These are phyloP conservation scores for Pseudomyrmex concolor DNA, from an alignment of 1,140 invertebrate species.

Conservation along the genomic window DNA sequence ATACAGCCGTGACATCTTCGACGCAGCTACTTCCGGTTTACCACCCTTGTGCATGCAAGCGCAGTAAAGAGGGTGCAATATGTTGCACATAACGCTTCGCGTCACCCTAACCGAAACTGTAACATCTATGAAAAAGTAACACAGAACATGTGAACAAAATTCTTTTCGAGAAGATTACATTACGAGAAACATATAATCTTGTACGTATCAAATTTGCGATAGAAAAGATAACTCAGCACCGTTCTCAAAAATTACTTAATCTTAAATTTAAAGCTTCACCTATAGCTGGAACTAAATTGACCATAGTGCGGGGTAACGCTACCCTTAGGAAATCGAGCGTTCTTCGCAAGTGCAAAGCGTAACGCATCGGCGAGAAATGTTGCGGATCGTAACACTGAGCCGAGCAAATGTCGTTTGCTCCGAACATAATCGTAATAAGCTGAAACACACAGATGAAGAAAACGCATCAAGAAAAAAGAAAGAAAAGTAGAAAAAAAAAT, in stretches of 20 bases:
- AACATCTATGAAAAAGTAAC: slow-evolving; percentile 85
- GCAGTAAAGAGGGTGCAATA: slow-evolving; percentile 90
- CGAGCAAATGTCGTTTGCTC: slow-evolving; percentile 93
- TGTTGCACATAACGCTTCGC: slow-evolving; percentile 88
- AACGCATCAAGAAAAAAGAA: not conserved
- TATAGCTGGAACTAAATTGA: slow-evolving; percentile 91
- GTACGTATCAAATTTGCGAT: too few relatives aligned
- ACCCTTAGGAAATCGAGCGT: slow-evolving; percentile 89
- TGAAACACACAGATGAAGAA: slow-evolving; percentile 73
- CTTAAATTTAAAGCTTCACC: slow-evolving; percentile 84
- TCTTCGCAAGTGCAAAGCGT: slow-evolving; percentile 87
- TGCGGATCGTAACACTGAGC: slow-evolving; percentile 89
- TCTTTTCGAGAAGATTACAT: too few relatives aligned
- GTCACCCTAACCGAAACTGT: slow-evolving; percentile 89
- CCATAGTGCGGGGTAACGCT: slow-evolving; percentile 89
- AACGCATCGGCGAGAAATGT: slow-evolving; percentile 86
- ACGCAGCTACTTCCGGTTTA: slow-evolving; percentile 85
- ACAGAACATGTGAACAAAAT: slow-evolving; percentile 12
- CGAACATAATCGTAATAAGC: slow-evolving; percentile 93
- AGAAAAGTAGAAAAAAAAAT: not conserved
- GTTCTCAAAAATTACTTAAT: not conserved
- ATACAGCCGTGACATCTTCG: slow-evolving; percentile 87
- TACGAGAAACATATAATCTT: not conserved
- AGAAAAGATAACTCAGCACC: too few relatives aligned
- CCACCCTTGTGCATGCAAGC: slow-evolving; percentile 89